Evolutionary conservation across 1,140 invertebrate genomes (phyloP).

Genomic region (Brachionus calyciflorus): DNA sequence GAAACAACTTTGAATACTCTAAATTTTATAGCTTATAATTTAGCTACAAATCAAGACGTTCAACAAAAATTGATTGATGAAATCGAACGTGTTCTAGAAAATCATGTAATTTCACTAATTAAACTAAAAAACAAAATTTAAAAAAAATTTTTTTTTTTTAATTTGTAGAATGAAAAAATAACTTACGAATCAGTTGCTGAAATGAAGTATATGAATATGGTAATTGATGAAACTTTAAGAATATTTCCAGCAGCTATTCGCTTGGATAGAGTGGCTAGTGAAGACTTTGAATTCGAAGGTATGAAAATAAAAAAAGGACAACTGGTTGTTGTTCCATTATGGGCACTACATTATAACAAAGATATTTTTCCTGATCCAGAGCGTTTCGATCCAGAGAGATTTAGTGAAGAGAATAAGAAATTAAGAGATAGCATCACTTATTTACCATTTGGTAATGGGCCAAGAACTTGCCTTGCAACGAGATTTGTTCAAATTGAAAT

Average conservation of each 20-base stretch:
- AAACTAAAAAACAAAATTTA: background rate
- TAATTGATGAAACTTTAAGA: slow-evolving; percentile 52
- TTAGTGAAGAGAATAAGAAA: slow-evolving; percentile 48
- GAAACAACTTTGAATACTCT: slow-evolving; percentile 66
- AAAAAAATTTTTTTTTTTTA: background rate
- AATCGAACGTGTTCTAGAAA: slow-evolving; percentile 61
- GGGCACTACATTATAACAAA: slow-evolving; percentile 67
- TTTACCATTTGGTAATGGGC: slow-evolving; percentile 65
- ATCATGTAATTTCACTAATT: slow-evolving; percentile 48
- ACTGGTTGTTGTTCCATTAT: slow-evolving; percentile 65
- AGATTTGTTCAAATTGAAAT: slow-evolving; percentile 69
- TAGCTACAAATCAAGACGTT: slow-evolving; percentile 65
- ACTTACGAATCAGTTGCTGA: slow-evolving; percentile 65
- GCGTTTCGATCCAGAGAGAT: slow-evolving; percentile 67
- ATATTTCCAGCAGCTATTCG: slow-evolving; percentile 50
- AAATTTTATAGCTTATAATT: slow-evolving; percentile 63
- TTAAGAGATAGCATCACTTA: slow-evolving; percentile 55
- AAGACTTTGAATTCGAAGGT: slow-evolving; percentile 53
- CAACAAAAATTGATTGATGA: slow-evolving; percentile 65
- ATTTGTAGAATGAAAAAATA: slow-evolving; percentile 55
- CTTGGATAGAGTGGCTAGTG: slow-evolving; percentile 49
- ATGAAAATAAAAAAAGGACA: slow-evolving; percentile 63
- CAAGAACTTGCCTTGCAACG: slow-evolving; percentile 65
- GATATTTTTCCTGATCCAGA: slow-evolving; percentile 65
- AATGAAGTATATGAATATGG: slow-evolving; percentile 64